Base-by-base conservation (phyloP, 2,113 vertebrate species). In the Epinephelus cyanopodus region DNA sequence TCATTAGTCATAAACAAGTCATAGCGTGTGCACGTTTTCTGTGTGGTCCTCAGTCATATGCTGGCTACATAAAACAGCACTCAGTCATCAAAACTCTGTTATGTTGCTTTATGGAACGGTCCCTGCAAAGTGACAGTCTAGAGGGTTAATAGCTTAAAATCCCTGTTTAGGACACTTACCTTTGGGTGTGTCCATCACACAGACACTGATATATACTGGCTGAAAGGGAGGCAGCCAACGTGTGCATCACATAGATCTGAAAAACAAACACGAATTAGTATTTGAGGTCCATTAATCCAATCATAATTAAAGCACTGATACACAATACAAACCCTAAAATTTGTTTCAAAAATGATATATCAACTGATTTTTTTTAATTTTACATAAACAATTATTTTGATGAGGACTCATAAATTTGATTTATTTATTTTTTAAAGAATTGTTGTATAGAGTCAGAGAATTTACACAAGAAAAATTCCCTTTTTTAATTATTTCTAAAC, bases 201-300 rank as follows among this genome's bases (percentile, higher is more conserved):
- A 99, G 97, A 93, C 97, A 99, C 45, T 99, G 98, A 92, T 99
- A 99, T 84, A 99, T 97, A 91, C 98, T 99, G 90, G 98, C 97
- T 64, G 98, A 99, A 75, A 99, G 95, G 8, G 98, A 99, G 0
- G 98, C 98, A 84, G 98, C 98, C 93, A 99, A 92, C 5, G 97
- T 97, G 92, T 99, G 97, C 96, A 99, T 96, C 85, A 99, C 97
- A 47, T 97, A 96, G 81, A 99, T 96, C 98, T 99, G 92, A 29
- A 94, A 63, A 19, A 23, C 4, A 5, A 63, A 48, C 7, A 53
- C 10, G 0, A 64, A 52, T 62, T 23, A 29, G 15, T 27, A 12
- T 29, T 27, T 37, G 5, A 39, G 3, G 18, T 33, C 13, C 10
- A 58, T 10, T 6, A 39, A 57, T 23, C 27, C 21, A 66, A 18